Evolutionary conservation across 2,888 invertebrate species (phyloP), one percentile per base, ranked within the genome.

Genomic region (Polydrusus pterygomalis): DNA sequence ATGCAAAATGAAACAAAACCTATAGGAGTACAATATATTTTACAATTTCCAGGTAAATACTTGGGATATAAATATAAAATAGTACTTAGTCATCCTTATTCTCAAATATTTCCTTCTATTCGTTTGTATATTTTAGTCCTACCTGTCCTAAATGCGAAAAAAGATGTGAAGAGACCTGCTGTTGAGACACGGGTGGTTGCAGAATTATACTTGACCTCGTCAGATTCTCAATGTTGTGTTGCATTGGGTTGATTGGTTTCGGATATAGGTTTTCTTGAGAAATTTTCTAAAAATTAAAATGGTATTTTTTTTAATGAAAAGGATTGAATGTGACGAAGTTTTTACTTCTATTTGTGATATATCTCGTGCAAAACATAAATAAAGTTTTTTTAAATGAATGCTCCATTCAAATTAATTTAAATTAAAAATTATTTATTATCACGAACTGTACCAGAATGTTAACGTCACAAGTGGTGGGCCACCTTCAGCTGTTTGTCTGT

Each of bases 121-220:
- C 18, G 2, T 1, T 43, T 11, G 34, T 11, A 54, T 38, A 10
- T n/a, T n/a, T n/a, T 17, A 40, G 7, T 43, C 80, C 79, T 85
- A 89, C 89, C 87, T 89, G 89, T 69, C 89, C 89, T 58, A 89
- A 84, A 83, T 89, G 89, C 18, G 89, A 87, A 81, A 89, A 89
- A 62, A 89, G 83, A 47, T 88, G 88, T n/a, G 88, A 87, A 11
- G 87, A 85, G 60, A 87, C 84, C 47, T 79, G 81, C 30, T 84
- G 84, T 13, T 81, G 82, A 1, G 85, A 83, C 7, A 72, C 72
- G 0, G 90, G 90, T 11, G 90, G 90, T 81, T 90, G 90, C 20
- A 90, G 81, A 75, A 91, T 90, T 49, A 90, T 90, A 83, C 90
- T 90, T 7, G 88, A 87, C 77, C 87, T 84, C 2, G 86, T 87